Evolutionary conservation across 2,113 vertebrate genomes (phyloP).

Genomic region (Platysteira castanea): DNA sequence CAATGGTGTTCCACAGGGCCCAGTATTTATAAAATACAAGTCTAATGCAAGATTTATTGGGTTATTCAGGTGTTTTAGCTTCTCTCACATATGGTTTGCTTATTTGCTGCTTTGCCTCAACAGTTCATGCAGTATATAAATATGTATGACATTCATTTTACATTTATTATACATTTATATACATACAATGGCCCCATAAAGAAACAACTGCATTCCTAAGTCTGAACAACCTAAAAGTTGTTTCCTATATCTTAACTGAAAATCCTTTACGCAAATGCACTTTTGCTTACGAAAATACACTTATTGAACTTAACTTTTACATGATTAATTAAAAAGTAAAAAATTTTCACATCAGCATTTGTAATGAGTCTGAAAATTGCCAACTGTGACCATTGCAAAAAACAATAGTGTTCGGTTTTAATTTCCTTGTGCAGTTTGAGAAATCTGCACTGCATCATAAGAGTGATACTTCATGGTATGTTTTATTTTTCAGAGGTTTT

Average conservation of each 20-base stretch:
- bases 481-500: background rate
- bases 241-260: background rate
- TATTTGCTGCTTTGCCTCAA: background rate
- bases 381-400: background rate
- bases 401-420: rapidly evolving
- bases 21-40: background rate
- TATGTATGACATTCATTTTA: background rate
- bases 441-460: background rate
- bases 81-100: background rate
- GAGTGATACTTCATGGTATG: background rate
- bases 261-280: background rate
- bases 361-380: background rate
- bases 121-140: background rate
- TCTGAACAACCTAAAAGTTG: background rate
- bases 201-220: background rate
- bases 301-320: background rate
- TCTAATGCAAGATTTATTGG: background rate
- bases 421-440: background rate
- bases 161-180: too few relatives aligned
- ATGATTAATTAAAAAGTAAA: background rate
- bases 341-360: background rate
- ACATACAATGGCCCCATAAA: background rate
- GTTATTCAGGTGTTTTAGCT: background rate
- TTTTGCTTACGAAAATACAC: background rate
- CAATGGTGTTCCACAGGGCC: background rate